Evolutionary conservation across 2,113 vertebrate genomes (phyloP), one percentile per base, ranked within the genome.

Genomic region (Xiphophorus maculatus): DNA sequence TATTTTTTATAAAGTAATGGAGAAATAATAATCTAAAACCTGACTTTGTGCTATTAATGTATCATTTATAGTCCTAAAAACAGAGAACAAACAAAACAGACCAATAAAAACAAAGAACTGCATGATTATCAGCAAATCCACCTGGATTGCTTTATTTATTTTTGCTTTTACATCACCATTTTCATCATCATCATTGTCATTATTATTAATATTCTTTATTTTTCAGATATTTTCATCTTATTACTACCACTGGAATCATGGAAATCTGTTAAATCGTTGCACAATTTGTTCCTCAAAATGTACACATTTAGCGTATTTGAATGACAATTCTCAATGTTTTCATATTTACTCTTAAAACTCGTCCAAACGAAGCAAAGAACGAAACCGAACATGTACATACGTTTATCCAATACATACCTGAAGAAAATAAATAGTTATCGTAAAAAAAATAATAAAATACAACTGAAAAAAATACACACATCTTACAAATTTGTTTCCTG

Each of bases 401-500:
- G 87, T 87, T 91, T 94, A 93, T 94, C 93, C 94, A 92, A 93
- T 93, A 94, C 93, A 90, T 92, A 95, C 92, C 89, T 92, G 93
- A 93, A 87, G 84, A 92, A 95, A 95, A 95, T 92, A 94, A 94
- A 93, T 92, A 93, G 84, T 93, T 91, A 89, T 94, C 79, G 91
- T 95, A 95, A 93, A 94, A 95, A 95, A 95, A 95, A 93, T 90
- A 88, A 94, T 90, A 66, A 94, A 92, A 93, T 92, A 91, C 93
- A 95, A 95, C 94, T 90, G 87, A 94, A 95, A 91, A 94, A 93
- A 94, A 93, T 93, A 94, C 94, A 94, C 93, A 95, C 92, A 90
- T 94, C 94, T 92, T 94, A 95, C 92, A 95, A 94, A 94, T 93
- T 58, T 93, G 91, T 88, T 89, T 58, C 51, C 90, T 92, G 88